Evolutionary conservation across 2,113 vertebrate genomes (phyloP).

Genomic region (rat (Rattus norvegicus)): GRCr8 NC_086021.1:175549501-175550000

Average conservation of each 20-base stretch:
- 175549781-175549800: not conserved
- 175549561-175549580: not conserved
- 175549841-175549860: not conserved
- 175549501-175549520: not conserved
- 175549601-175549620: fast-evolving
- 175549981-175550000: not conserved
- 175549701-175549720: not conserved
- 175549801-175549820: not conserved
- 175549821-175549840: no score
- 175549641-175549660: not conserved
- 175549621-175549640: not conserved
- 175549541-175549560: no score
- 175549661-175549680: not conserved
- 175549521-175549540: not conserved
- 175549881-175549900: not conserved
- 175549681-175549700: not conserved
- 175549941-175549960: not conserved
- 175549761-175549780: not conserved
- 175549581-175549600: fast-evolving
- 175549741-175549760: not conserved
- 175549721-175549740: not conserved
- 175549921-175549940: not conserved
- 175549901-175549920: not conserved
- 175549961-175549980: not conserved
- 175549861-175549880: not conserved